phyloP scores from a whole-genome alignment of 2,113 vertebrate genomes.

The Felis catus region F.catus_Fca126_mat1.0 CM031422.1:54550501-54551000 shows the following conservation, averaged over 20 bases:
- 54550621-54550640: neutral
- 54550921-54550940: neutral
- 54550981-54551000: neutral
- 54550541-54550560: neutral
- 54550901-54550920: neutral
- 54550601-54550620: fast-evolving
- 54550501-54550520: neutral
- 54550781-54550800: neutral
- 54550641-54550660: neutral
- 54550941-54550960: neutral
- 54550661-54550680: neutral
- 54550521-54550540: neutral
- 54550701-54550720: neutral
- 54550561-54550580: neutral
- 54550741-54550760: neutral
- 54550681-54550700: neutral
- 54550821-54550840: neutral
- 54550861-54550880: neutral
- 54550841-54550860: neutral
- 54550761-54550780: neutral
- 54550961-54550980: neutral
- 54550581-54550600: neutral
- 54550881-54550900: neutral
- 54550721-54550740: neutral
- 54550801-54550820: neutral